phyloP scores from a whole-genome alignment of 53 echinoderm and acorn worm genomes.

The Apostichopus leukothele region DNA sequence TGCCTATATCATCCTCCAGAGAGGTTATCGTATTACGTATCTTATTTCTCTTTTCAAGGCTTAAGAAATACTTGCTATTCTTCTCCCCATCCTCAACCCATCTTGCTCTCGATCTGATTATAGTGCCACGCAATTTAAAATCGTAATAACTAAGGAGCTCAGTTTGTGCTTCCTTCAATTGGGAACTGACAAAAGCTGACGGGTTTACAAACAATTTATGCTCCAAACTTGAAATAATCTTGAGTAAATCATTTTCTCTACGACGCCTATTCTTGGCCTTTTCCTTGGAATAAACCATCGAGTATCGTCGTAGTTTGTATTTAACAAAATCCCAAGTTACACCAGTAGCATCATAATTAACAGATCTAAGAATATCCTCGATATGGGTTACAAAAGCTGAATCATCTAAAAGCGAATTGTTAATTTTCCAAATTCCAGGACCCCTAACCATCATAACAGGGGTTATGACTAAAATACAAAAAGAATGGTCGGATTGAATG shows the following conservation, averaged over 20 bases:
- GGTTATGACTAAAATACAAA: not conserved
- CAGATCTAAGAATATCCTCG: not conserved
- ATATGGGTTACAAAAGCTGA: not conserved
- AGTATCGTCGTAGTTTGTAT: conserved; percentile 2
- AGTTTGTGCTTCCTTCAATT: not conserved
- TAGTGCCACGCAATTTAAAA: conserved; percentile 8
- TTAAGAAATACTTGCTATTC: conserved; percentile 31
- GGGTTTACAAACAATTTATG: not conserved
- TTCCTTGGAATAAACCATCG: conserved; percentile 15
- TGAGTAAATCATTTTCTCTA: not conserved
- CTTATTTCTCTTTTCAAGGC: conserved; percentile 10
- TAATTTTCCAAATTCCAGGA: not conserved
- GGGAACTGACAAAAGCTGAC: not conserved
- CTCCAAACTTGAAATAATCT: not conserved
- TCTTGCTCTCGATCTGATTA: conserved; percentile 39
- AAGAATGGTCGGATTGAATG: conserved; percentile 3
- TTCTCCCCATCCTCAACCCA: conserved; percentile 50
- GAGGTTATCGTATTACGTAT: not conserved
- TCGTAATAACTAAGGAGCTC: conserved; percentile 19
- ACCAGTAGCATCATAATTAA: not conserved
- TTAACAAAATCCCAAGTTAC: conserved; percentile 27
- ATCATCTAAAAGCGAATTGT: not conserved
- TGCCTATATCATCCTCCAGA: not conserved
- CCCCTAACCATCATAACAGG: not conserved
- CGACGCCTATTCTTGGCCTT: not conserved